Conservation (phyloP, 2,113 vertebrate genomes). For the Psilopsiagon aurifrons region DNA sequence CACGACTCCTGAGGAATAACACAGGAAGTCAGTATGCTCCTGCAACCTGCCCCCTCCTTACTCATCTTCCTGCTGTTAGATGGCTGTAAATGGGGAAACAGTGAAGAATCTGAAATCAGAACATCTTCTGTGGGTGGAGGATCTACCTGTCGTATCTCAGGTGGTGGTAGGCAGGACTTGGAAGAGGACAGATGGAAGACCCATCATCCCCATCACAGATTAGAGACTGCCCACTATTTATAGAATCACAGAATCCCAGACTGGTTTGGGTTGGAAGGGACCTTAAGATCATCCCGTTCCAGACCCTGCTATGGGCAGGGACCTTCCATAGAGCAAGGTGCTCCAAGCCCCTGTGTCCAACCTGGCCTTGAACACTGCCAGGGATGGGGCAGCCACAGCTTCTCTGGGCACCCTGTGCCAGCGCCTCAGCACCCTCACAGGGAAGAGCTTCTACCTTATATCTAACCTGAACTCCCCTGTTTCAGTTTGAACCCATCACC, state of each 20-base stretch:
- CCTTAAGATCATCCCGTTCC: not conserved
- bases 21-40: fast-evolving
- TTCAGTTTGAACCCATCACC: no score
- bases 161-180: not conserved
- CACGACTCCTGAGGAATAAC: not conserved
- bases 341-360: not conserved
- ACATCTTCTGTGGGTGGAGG: not conserved
- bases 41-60: not conserved
- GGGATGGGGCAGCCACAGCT: not conserved
- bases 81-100: not conserved
- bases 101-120: not conserved
- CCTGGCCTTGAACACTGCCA: not conserved
- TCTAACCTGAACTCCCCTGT: no score
- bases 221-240: not conserved
- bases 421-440: fast-evolving
- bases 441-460: no score
- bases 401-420: not conserved
- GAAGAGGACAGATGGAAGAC: not conserved
- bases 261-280: not conserved
- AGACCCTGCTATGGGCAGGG: not conserved
- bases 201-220: not conserved
- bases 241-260: not conserved
- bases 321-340: not conserved
- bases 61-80: not conserved
- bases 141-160: not conserved